Base-by-base conservation (phyloP, 1,140 invertebrate genomes). In the Aethina tumida region DNA sequence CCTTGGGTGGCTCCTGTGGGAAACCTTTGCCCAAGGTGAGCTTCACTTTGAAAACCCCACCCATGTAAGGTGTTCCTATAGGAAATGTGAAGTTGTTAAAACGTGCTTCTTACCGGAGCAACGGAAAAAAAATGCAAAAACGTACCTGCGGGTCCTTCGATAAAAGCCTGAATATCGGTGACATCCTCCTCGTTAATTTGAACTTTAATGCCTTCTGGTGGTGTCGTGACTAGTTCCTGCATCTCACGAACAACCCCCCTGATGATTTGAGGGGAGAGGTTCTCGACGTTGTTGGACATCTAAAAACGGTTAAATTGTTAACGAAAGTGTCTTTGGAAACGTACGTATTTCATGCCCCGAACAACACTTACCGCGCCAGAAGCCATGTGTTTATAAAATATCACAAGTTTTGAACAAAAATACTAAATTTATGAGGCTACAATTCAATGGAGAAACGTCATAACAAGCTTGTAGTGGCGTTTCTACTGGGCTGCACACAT, bases 201-300 rank as follows among this genome's bases (percentile, higher is more conserved):
- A 39, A 92, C 75, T 68, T 86, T 80, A 42, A 94, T 89, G 28
- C 89, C 90, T 71, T 94, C 90, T 9, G 84, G 84, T 39, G 88
- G 84, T 50, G 80, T 71, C 43, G 70, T 69, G 31, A 73, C 70
- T 42, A 94, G 65, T 46, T 85, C 79, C 49, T 76, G 74, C 63
- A 92, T 73, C 68, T 94, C 89, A 61, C 84, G 85, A 15, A 77
- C 75, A 26, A 94, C 79, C 56, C 79, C 73, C 18, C 88, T 66
- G 21, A 93, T 89, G 27, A 86, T 85, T 71, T 93, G 87, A n/a
- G 90, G 90, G 33, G 88, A 88, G 35, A 93, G 64, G 68, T 94
- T 94, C 67, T 94, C 90, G 38, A 93, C 84, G 68, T 93, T 93
- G 69, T 93, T 93, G 14, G 82, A 85, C 64, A 79, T 79, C 75